phyloP scores from a whole-genome alignment of 2,113 vertebrate species.

The Hemibagrus wyckioides region DNA sequence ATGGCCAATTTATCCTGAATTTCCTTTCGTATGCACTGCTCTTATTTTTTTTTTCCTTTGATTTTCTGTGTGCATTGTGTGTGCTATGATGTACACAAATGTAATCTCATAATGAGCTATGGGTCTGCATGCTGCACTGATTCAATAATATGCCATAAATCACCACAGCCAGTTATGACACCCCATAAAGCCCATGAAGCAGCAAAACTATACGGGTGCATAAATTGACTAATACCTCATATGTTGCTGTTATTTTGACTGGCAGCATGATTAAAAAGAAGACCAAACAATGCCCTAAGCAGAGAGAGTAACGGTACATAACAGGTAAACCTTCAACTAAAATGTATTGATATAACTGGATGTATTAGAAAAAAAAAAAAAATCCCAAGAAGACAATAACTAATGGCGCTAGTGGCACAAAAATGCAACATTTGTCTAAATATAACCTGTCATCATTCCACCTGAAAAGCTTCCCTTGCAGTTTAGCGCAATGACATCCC shows the following conservation, averaged over 20 bases:
- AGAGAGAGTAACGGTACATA: not conserved
- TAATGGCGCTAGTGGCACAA: not conserved
- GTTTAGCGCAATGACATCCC: slow-evolving; percentile 35
- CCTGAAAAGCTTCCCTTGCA: slow-evolving; percentile 29
- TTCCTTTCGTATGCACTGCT: slow-evolving; percentile 40
- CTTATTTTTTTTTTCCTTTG: slow-evolving; percentile 45
- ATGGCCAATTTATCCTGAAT: slow-evolving; percentile 61
- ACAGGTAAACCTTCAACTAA: slow-evolving; percentile 11
- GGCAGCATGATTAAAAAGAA: slow-evolving; percentile 33
- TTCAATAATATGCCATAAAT: slow-evolving; percentile 71
- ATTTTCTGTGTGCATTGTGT: slow-evolving; percentile 52
- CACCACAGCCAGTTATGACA: slow-evolving; percentile 60
- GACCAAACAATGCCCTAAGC: slow-evolving; percentile 4
- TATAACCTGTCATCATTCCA: slow-evolving; percentile 25
- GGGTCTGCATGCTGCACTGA: slow-evolving; percentile 60
- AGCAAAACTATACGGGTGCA: slow-evolving; percentile 55
- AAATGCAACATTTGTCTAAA: slow-evolving; percentile 26
- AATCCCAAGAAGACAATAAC: not conserved
- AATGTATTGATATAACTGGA: slow-evolving; percentile 15
- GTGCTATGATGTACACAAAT: slow-evolving; percentile 62
- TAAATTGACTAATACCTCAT: slow-evolving; percentile 49
- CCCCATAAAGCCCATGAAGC: slow-evolving; percentile 56
- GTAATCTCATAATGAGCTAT: slow-evolving; percentile 70
- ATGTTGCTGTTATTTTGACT: slow-evolving; percentile 44
- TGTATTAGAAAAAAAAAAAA: not conserved